Conservation (phyloP, 2,888 invertebrate genomes). For the Lepidochitona cinerea region DNA sequence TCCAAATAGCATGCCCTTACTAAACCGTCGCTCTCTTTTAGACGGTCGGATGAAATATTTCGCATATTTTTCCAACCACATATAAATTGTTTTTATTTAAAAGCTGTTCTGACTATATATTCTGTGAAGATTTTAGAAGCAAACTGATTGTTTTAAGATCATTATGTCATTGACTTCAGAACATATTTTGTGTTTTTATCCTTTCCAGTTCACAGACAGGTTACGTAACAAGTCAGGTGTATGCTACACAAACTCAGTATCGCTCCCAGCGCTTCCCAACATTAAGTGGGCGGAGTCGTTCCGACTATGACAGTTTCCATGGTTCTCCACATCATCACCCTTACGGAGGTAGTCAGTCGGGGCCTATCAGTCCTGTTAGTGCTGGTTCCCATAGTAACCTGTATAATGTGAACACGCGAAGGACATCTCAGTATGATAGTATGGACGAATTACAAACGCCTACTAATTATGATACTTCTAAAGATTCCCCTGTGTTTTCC, state of each 20-base stretch:
- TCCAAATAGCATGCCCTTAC: no score
- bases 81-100: no score
- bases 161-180: no score
- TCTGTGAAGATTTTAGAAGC: neutral
- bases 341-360: slow-evolving; percentile 24
- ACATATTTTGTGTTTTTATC: no score
- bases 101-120: no score
- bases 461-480: slow-evolving; percentile 35
- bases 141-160: no score
- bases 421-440: slow-evolving; percentile 67
- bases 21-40: no score
- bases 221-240: slow-evolving; percentile 62
- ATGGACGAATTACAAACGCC: slow-evolving; percentile 59
- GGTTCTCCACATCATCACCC: neutral
- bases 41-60: no score
- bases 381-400: slow-evolving; percentile 60
- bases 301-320: slow-evolving; percentile 54
- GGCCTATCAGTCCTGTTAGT: slow-evolving; percentile 16
- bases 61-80: no score
- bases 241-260: slow-evolving; percentile 66
- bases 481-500: neutral
- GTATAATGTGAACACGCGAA: slow-evolving; percentile 70
- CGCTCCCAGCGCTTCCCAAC: slow-evolving; percentile 70
- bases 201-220: slow-evolving; percentile 42
- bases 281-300: slow-evolving; percentile 50